phyloP scores from a whole-genome alignment of 2,797 vertebrate species.

The Nyctalus aviator region DNA sequence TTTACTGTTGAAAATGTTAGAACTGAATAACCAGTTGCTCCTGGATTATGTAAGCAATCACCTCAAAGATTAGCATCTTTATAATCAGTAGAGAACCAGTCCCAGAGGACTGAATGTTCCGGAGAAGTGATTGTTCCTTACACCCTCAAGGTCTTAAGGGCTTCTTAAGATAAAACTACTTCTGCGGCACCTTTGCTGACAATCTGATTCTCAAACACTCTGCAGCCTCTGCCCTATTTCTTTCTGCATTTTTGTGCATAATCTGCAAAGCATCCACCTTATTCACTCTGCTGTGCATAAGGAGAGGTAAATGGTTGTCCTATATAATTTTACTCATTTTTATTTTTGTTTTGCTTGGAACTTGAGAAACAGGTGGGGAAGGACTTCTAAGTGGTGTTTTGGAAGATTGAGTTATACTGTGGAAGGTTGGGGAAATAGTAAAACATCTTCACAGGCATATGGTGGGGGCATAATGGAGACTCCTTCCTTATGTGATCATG shows the following conservation, averaged over 20 bases:
- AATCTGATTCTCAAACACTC: not conserved
- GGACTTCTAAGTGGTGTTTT: not conserved
- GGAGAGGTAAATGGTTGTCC: not conserved
- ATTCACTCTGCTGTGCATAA: not conserved
- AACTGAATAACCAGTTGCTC: constrained; percentile 48
- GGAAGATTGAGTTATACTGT: not conserved
- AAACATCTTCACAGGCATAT: not conserved
- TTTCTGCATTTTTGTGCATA: not conserved
- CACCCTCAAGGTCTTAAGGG: not conserved
- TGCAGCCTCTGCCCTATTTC: not conserved
- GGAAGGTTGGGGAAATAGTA: not conserved
- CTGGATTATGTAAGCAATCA: not conserved
- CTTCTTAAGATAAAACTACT: constrained; percentile 46
- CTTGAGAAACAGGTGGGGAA: constrained; percentile 14
- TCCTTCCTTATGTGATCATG: not conserved
- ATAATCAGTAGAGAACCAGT: not conserved
- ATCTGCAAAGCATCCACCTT: not conserved
- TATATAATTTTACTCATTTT: not conserved
- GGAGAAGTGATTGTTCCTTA: not conserved
- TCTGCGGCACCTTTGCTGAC: not conserved
- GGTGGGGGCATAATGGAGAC: not conserved
- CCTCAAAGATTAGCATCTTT: constrained; percentile 41
- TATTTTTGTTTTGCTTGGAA: not conserved
- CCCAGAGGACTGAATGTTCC: not conserved
- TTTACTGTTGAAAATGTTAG: constrained; percentile 45